Evolutionary conservation across 2,888 invertebrate genomes (phyloP).

Genomic region (Tetranychus truncatus): DNA sequence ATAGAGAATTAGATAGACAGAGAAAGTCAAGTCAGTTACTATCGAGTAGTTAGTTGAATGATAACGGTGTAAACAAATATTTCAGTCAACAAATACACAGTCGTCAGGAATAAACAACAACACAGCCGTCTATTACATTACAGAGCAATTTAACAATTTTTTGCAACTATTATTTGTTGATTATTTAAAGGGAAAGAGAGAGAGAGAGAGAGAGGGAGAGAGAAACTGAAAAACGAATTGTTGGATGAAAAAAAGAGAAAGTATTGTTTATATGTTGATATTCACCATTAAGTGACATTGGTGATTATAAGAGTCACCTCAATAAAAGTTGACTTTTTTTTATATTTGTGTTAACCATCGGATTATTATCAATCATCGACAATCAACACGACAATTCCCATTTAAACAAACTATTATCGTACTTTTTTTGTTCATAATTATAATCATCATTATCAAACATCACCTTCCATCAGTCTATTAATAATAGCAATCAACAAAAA

Average conservation of each 20-base stretch:
- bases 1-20: conserved; percentile 10
- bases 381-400: background rate
- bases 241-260: no score
- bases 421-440: background rate
- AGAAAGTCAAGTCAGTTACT: conserved; percentile 5
- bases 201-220: no score
- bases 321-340: background rate
- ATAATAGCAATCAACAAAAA: background rate
- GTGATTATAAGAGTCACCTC: background rate
- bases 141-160: background rate
- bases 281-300: background rate
- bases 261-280: background rate
- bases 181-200: no score
- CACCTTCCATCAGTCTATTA: background rate
- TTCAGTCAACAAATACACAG: background rate
- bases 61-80: conserved; percentile 1
- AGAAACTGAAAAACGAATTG: no score
- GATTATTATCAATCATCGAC: background rate
- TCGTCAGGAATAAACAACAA: conserved; percentile 1
- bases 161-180: no score
- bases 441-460: background rate
- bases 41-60: background rate
- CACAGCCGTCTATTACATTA: background rate
- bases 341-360: background rate
- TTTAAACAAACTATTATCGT: background rate